Base-by-base conservation (phyloP, 1,140 invertebrate genomes). In the Radopholus similis region DNA sequence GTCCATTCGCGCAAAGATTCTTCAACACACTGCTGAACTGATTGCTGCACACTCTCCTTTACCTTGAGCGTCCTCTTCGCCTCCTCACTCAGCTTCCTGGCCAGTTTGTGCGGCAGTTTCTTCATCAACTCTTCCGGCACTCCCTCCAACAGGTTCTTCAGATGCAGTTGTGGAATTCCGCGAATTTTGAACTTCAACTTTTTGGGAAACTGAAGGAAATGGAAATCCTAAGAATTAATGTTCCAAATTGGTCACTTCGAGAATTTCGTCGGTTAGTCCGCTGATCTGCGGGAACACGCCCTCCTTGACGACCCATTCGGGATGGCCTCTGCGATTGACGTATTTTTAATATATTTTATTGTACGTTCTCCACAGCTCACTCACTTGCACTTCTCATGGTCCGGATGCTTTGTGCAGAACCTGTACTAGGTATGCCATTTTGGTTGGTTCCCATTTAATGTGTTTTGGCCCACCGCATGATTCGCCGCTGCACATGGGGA, bases 381-480 rank as follows among this genome's bases (percentile, higher is more conserved):
- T 28, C 34, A 70, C 68, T 40, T 34, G 57, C 70, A 74, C 56
- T 55, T 71, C 23, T 66, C 58, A 64, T 66, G 71, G 21, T 58
- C 23, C 23, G 40, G 71, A 55, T 62, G 37, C 37, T 57, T 30
- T 8, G 70, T 34, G 30, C 63, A 72, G 28, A 73, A 74, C n/a
- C 47, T 51, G 4, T 32, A n/a, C 23, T 13, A 26, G 35, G 6
- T 44, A 15, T 28, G 13, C 21, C 9, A 35, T 13, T 58, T 6
- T 40, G 9, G n/a, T 6, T 13, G 26, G n/a, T 47, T 21, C 2
- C 15, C 23, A 26, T 58, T 44, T 13, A 8, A 11, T 6, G 18
- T 15, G 2, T 47, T 47, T 47, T 47, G 30, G 13, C 9, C 2
- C 21, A 60, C 35, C 72, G 64, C 57, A 68, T 60, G 21, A 72